A percentile compares a stretch with the other conserved stretches of the same genome.
Evolutionary conservation across 2,888 invertebrate genomes (phyloP).

Genomic region (Xestia ashworthii): DNA sequence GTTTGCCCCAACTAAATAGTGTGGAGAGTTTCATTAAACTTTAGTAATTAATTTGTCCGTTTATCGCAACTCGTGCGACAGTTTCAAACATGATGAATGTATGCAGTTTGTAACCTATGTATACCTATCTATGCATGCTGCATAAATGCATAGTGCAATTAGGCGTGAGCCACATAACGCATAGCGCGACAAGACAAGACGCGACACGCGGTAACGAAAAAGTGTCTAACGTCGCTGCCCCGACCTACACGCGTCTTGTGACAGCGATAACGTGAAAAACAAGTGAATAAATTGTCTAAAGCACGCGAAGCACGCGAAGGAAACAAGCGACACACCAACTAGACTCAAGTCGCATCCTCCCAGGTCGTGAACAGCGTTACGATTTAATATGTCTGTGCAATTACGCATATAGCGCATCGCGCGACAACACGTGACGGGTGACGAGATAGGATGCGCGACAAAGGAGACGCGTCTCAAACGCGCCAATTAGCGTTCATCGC

Average conservation of each 20-base stretch:
- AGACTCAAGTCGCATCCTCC: neutral
- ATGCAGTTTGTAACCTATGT: neutral
- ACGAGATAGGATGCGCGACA: neutral
- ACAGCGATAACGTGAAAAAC: neutral
- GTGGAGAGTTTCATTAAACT: slow-evolving; percentile 1
- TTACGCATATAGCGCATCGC: slow-evolving; percentile 20
- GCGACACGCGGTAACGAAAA: neutral
- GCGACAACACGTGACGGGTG: slow-evolving; percentile 19
- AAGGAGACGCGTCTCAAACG: slow-evolving; percentile 28
- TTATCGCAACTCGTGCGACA: neutral
- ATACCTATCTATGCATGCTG: neutral
- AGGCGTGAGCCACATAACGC: slow-evolving; percentile 19
- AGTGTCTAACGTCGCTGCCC: neutral
- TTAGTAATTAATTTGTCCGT: slow-evolving; percentile 25
- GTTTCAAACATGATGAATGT: neutral
- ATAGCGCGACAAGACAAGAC: slow-evolving; percentile 18
- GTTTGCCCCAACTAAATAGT: slow-evolving; percentile 21
- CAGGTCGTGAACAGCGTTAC: neutral
- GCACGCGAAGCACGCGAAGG: neutral
- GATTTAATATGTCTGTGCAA: slow-evolving; percentile 12
- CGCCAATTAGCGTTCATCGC: slow-evolving; percentile 46
- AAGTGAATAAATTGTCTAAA: too few species aligned
- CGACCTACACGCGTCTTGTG: neutral
- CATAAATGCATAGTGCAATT: slow-evolving; percentile 21
- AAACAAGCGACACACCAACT: neutral